phyloP scores from a whole-genome alignment of 92 coral and sea anemone species.

The Hydrozoanthus gracilis region DNA sequence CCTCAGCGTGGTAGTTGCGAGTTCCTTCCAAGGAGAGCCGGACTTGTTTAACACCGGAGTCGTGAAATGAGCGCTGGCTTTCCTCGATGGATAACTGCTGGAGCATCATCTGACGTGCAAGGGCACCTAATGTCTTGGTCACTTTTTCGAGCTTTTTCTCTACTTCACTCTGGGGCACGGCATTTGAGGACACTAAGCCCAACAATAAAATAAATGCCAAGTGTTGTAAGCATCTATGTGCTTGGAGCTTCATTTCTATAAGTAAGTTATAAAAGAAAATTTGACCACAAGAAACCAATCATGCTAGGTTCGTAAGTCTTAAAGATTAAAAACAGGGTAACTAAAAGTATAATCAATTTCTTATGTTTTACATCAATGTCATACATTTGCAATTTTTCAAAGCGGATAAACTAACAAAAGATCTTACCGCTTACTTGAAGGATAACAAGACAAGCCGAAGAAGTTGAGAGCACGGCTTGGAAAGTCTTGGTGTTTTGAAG shows the following conservation, averaged over 20 bases:
- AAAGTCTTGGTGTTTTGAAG: neutral
- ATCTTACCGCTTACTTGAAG: too few species aligned
- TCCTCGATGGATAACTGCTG: slow-evolving; percentile 51
- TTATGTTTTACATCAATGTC: neutral
- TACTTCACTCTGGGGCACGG: slow-evolving; percentile 2
- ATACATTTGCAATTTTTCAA: neutral
- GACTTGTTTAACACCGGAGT: slow-evolving; percentile 54
- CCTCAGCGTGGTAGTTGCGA: slow-evolving; percentile 41
- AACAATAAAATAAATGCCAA: neutral
- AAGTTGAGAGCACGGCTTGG: neutral
- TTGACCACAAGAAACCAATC: too few species aligned
- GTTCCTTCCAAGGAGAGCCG: slow-evolving; percentile 49
- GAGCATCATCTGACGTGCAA: slow-evolving; percentile 55
- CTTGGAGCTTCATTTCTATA: slow-evolving; percentile 19
- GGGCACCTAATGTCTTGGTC: slow-evolving; percentile 26
- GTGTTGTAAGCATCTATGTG: neutral
- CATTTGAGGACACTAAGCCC: neutral
- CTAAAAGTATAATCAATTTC: too few species aligned
- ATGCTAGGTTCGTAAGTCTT: too few species aligned
- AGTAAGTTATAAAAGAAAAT: neutral
- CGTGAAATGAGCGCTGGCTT: slow-evolving; percentile 33
- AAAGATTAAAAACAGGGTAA: too few species aligned
- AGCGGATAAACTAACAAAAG: neutral
- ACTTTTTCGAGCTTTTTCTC: slow-evolving; percentile 20
- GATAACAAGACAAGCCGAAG: too few species aligned